Conservation (phyloP, 1,140 invertebrate genomes). For the Belonocnema kinseyi region DNA sequence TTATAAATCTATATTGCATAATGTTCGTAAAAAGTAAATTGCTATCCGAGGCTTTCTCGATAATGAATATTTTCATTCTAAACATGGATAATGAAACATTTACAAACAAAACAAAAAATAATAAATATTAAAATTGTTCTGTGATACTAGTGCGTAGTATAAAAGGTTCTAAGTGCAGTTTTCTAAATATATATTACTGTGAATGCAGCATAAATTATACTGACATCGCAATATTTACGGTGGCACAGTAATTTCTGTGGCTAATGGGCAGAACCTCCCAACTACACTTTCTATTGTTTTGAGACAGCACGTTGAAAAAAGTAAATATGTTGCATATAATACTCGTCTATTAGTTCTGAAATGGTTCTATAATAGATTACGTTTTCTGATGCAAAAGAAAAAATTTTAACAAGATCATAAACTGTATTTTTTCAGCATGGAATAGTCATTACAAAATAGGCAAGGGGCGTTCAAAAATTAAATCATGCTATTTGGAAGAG, state of each 20-base stretch:
- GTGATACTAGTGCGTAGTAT: neutral
- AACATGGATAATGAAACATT: neutral
- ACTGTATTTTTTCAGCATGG: too few species aligned
- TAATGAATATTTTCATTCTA: neutral
- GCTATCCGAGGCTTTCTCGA: neutral
- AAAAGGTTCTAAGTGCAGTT: neutral
- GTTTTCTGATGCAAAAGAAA: neutral
- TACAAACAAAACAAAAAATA: neutral
- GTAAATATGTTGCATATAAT: neutral
- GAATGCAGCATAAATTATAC: constrained; percentile 7
- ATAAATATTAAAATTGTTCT: constrained; percentile 7
- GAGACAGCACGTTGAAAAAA: constrained; percentile 7
- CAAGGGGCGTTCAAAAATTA: too few species aligned
- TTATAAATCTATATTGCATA: constrained; percentile 2
- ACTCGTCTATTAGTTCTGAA: neutral
- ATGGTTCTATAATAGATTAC: neutral
- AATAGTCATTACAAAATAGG: too few species aligned
- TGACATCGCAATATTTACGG: constrained; percentile 24
- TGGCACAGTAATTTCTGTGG: constrained; percentile 17
- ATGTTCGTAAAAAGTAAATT: neutral
- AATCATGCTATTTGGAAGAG: too few species aligned
- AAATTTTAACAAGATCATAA: too few species aligned
- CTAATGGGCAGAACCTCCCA: constrained; percentile 8
- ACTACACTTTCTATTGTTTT: constrained; percentile 29
- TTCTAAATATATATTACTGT: constrained; percentile 5